Percentiles rank a stretch among this genome's conserved stretches.
Conservation (phyloP, 2,113 vertebrate species). For the Pelecanus crispus region DNA sequence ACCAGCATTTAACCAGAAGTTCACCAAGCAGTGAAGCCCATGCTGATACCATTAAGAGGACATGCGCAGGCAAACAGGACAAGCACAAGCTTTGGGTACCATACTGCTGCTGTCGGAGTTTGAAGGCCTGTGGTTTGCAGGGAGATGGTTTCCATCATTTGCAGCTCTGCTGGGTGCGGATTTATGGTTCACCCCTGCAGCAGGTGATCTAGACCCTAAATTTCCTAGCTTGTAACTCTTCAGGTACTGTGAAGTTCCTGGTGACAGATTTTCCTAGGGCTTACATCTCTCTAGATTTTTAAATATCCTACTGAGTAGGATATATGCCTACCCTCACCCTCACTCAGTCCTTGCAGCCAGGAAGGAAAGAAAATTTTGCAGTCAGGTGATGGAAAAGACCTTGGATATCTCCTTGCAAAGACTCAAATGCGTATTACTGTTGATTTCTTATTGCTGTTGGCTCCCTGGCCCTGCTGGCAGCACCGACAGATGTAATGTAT, state of each 20-base stretch:
- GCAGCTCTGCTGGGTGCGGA: neutral
- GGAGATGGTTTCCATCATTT: neutral
- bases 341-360: neutral
- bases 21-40: neutral
- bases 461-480: conserved; percentile 19
- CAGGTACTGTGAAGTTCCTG: rapidly evolving
- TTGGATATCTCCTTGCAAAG: conserved; percentile 6
- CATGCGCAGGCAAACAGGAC: neutral
- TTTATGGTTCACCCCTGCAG: neutral
- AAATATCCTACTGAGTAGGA: neutral
- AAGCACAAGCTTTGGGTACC: neutral
- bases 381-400: neutral
- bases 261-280: neutral
- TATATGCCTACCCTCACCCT: neutral
- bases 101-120: neutral
- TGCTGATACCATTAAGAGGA: neutral
- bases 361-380: neutral
- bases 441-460: conserved; percentile 36
- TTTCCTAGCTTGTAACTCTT: neutral
- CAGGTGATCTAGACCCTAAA: neutral
- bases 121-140: neutral
- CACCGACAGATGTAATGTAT: neutral
- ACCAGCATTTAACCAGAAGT: neutral
- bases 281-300: neutral
- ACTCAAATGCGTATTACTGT: neutral